Evolutionary conservation across 2,113 vertebrate genomes (phyloP).

Genomic region (Oreochromis tanganicae): DNA sequence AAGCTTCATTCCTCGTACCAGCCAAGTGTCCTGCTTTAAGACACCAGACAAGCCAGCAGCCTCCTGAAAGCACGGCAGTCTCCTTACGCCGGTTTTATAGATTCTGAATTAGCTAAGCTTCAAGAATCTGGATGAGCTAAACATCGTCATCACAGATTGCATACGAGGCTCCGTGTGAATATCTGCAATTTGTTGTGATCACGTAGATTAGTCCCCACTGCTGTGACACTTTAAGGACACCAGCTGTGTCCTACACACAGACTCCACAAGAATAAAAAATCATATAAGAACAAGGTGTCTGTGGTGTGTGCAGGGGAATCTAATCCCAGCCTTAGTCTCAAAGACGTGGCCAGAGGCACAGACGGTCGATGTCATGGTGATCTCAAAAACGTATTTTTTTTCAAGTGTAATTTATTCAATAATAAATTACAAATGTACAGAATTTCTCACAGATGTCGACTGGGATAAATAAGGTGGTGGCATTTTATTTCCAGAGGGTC

Average conservation of each 20-base stretch:
- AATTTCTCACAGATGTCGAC: background rate
- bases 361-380: background rate
- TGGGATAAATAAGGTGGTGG: background rate
- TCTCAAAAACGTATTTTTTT: accelerated
- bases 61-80: background rate
- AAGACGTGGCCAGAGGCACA: background rate
- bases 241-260: background rate
- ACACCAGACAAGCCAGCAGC: background rate
- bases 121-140: background rate
- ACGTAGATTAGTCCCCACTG: background rate
- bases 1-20: background rate
- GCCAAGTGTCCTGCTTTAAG: conserved; percentile 14
- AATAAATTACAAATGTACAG: background rate
- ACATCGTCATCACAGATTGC: accelerated
- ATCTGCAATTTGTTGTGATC: background rate
- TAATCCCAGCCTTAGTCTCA: background rate
- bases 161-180: background rate
- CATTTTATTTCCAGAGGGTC: background rate
- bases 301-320: background rate
- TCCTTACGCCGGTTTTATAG: background rate
- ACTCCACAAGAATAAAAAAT: background rate
- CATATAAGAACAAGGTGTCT: background rate
- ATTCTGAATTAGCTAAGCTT: background rate
- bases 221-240: background rate
- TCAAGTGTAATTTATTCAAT: background rate